Conservation (phyloP, 2,888 invertebrate genomes). For the Liopterus haemorrhoidalis region DNA sequence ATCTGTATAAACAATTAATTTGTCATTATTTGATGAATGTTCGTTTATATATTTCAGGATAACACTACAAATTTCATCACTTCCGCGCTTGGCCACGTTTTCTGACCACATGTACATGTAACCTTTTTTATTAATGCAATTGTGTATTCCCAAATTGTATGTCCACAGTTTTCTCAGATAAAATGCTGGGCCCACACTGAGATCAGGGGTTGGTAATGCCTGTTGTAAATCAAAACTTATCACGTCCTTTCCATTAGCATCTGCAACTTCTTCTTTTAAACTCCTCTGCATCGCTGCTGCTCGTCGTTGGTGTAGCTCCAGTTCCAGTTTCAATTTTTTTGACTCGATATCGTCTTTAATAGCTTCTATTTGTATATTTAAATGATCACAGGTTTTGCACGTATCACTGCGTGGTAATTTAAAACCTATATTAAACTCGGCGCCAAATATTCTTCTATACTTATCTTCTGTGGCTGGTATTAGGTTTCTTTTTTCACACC, state of each 20-base stretch:
- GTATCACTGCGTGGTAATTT: constrained; percentile 29
- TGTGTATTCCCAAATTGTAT: constrained; percentile 31
- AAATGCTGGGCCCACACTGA: constrained; percentile 28
- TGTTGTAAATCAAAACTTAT: constrained; percentile 30
- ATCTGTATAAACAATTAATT: not conserved
- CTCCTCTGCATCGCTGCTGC: constrained; percentile 27
- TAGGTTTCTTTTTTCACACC: constrained; percentile 8
- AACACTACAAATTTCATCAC: constrained; percentile 26
- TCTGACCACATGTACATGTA: constrained; percentile 28
- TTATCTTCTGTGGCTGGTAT: constrained; percentile 6
- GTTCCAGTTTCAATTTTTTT: constrained; percentile 9
- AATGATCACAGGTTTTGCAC: constrained; percentile 23
- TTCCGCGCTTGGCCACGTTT: constrained; percentile 26
- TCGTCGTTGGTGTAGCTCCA: constrained; percentile 25
- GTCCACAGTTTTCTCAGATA: constrained; percentile 29
- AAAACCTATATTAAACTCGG: constrained; percentile 28
- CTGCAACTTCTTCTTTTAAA: constrained; percentile 24
- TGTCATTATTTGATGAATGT: not conserved
- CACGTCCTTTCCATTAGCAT: constrained; percentile 19
- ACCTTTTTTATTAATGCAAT: constrained; percentile 25
- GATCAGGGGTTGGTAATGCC: constrained; percentile 27
- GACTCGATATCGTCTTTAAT: constrained; percentile 5
- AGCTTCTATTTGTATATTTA: constrained; percentile 22
- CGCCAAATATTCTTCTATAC: constrained; percentile 25
- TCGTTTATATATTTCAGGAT: constrained; percentile 24